Evolutionary conservation across 2,888 invertebrate species (phyloP), one percentile per base, ranked within the genome.

Genomic region (Eupithecia insigniata): DNA sequence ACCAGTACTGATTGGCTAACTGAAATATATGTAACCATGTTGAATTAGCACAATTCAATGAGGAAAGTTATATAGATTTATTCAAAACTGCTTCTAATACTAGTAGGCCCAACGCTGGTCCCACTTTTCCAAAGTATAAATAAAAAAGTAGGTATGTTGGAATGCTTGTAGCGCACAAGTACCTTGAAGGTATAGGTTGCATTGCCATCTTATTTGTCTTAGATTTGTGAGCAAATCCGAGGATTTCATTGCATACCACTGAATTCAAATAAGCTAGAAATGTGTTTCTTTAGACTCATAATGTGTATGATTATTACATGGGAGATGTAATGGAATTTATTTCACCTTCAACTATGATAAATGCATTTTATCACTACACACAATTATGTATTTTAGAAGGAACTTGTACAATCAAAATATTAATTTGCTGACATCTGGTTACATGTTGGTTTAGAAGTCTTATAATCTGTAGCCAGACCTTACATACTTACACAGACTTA

Each of bases 1-100:
- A 97, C 99, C 99, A 99, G 88, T 98, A 98, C 86, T 98, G 96
- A 76, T 97, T 96, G 2, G 99, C 98, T 36, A 99, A 95, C 98
- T 99, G 92, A 70, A 82, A 85, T 84, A 67, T 84, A 83, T 80
- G 81, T 80, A 87, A 91, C 92, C 92, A 93, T 89, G 85, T 89
- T 87, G 90, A 89, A 88, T 91, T 89, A 58, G 60, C 61, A 71
- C 70, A 92, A 92, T 88, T 94, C 92, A 90, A 88, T 91, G 88
- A 84, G 90, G 90, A 87, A 75, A 85, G 90, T 89, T 88, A 83
- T 83, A 90, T 90, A 91, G 94, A 93, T 93, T 94, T 91, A 39
- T 73, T 76, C 64, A 72, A 67, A 76, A 70, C 73, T 61, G 75
- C 75, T 67, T 43, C 70, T 75, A 89, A 89, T 85, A 92, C 93